Base-by-base conservation (phyloP, 2,797 vertebrate genomes). In the Acestrorhynchus altus region DNA sequence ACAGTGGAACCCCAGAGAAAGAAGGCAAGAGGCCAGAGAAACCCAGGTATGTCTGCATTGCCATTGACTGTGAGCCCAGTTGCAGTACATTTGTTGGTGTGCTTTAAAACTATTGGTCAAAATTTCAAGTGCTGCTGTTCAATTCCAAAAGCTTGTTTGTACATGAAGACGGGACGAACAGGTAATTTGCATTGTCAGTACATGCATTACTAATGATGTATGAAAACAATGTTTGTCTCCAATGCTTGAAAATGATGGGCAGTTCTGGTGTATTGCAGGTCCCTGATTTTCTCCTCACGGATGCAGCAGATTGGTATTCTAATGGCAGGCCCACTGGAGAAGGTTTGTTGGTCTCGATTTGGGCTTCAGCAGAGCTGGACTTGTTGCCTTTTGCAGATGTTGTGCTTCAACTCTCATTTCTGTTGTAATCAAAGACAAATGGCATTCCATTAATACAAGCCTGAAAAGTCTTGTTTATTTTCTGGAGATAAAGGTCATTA, bases 251-350 rank as follows among this genome's bases (percentile, higher is more conserved):
- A 2, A 39, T 12, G 35, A 1, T 26, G 7, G 63, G 8, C n/a
- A 20, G 7, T 67, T 22, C n/a, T 2, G 5, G 8, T 83, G 61
- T 67, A 2, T 7, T 81, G 70, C 88, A 93, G 91, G 84, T 88
- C 90, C 74, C 40, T 89, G n/a, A 85, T 85, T 73, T 78, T 87
- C 6, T 72, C 92, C 75, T 91, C 90, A 87, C 94, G 92, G 89
- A 93, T 95, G 88, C 95, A 94, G 85, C 94, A 92, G 24, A 77
- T 94, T 84, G 86, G 89, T 40, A 80, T 94, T 31, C 88, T 94
- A 10, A 85, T 97, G 73, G 84, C 92, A 52, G 95, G 94, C 77
- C 90, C 92, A 0, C 89, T 97, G 28, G 94, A 94, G 83, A 98
- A 97, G 93, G 97, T 98, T 8, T 44, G 65, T 51, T 52, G 31